A percentile compares a stretch with the other conserved stretches of the same genome.
phyloP scores from a whole-genome alignment of 2,113 vertebrate species.

The Xiphophorus maculatus region DNA sequence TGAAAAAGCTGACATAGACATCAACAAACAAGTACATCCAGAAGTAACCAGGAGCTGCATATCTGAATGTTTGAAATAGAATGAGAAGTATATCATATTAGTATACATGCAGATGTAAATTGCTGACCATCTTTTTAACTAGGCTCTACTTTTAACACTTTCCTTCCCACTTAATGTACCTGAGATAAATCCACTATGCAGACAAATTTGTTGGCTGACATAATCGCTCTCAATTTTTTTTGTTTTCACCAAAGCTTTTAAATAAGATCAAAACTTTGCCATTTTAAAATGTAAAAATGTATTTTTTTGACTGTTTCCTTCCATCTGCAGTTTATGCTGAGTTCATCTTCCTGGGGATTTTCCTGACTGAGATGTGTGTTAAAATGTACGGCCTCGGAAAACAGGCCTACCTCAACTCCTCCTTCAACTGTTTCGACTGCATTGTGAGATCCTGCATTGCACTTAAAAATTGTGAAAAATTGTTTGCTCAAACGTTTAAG shows the following conservation, averaged over 20 bases:
- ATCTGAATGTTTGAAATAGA: not conserved
- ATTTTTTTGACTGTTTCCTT: not conserved
- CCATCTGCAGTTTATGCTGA: slow-evolving; percentile 89
- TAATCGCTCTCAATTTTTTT: too few species aligned
- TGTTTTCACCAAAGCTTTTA: too few species aligned
- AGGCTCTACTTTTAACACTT: not conserved
- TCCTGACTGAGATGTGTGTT: slow-evolving; percentile 95
- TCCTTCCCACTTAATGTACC: not conserved
- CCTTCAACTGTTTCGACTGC: slow-evolving; percentile 97
- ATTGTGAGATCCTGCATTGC: slow-evolving; percentile 83
- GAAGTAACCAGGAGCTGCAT: not conserved
- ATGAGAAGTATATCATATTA: not conserved
- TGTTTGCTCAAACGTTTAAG: not conserved
- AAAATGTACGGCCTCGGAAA: slow-evolving; percentile 94
- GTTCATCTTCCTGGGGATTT: slow-evolving; percentile 95
- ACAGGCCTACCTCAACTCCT: slow-evolving; percentile 94
- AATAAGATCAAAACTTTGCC: not conserved
- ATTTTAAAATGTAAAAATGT: not conserved
- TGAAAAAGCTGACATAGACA: slow-evolving; percentile 32
- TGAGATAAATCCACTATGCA: not conserved
- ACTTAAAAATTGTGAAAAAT: not conserved
- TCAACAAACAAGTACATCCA: slow-evolving; percentile 8
- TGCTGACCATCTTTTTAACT: not conserved
- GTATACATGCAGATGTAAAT: not conserved
- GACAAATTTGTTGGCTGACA: not conserved